Percentiles rank a stretch among this genome's conserved stretches.
Evolutionary conservation across 2,113 vertebrate species (phyloP).

Genomic region (Grammomys dolichurus): DNA sequence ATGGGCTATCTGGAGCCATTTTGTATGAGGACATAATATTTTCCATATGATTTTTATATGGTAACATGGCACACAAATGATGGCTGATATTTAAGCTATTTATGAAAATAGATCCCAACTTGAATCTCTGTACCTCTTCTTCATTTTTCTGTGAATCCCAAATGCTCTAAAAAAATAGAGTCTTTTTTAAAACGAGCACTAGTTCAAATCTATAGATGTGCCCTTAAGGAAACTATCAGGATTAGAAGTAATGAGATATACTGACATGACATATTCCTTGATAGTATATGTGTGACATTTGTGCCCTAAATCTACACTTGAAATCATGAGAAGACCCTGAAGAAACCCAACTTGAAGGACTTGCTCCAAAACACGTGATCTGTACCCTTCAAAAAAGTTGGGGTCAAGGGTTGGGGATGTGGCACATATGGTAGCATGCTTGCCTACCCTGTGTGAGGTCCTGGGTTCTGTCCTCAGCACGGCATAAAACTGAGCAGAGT

Average conservation of each 20-base stretch:
- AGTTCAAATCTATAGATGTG: neutral
- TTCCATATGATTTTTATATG: neutral
- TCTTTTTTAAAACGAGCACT: neutral
- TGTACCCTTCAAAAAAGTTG: neutral
- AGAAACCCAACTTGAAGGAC: neutral
- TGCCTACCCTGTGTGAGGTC: neutral
- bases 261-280: neutral
- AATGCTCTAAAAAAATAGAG: slow-evolving; percentile 7
- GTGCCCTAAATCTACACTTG: neutral
- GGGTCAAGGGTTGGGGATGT: neutral
- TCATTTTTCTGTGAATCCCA: neutral
- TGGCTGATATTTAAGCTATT: neutral
- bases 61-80: neutral
- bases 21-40: neutral
- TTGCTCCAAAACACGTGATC: neutral
- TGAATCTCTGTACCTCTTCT: neutral
- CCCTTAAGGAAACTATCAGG: neutral
- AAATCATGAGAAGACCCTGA: neutral
- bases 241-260: neutral
- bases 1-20: slow-evolving; percentile 23
- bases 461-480: neutral
- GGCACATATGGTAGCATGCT: neutral
- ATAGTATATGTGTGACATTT: neutral
- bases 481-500: neutral
- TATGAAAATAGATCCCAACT: slow-evolving; percentile 1